phyloP scores from a whole-genome alignment of 2,797 vertebrate genomes.

The Gallirallus australis region DNA sequence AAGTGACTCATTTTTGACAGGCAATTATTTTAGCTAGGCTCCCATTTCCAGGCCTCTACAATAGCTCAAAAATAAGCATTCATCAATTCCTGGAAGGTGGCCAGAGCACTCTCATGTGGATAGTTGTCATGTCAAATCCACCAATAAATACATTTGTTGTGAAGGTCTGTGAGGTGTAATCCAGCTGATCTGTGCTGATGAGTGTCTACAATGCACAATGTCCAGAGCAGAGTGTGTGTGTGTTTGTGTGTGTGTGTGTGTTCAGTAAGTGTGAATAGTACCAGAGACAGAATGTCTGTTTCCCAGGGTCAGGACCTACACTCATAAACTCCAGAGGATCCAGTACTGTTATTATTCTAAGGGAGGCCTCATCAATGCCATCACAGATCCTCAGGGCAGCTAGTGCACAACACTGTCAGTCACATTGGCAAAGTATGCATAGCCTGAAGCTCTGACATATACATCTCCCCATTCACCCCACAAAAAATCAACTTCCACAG shows the following conservation, averaged over 20 bases:
- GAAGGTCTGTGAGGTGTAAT: not conserved
- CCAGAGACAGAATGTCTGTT: not conserved
- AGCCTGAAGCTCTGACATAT: not conserved
- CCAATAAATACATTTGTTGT: not conserved
- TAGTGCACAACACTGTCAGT: not conserved
- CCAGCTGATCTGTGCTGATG: not conserved
- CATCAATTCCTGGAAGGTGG: conserved; percentile 25
- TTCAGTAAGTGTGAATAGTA: not conserved
- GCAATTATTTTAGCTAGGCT: conserved; percentile 29
- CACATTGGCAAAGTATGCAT: not conserved
- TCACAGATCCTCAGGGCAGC: not conserved
- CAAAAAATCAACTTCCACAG: not conserved
- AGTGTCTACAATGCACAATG: not conserved
- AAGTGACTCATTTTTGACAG: conserved; percentile 19
- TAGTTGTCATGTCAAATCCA: not conserved
- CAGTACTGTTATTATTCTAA: not conserved
- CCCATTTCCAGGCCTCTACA: not conserved
- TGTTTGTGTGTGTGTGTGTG: rapidly evolving
- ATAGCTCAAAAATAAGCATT: conserved; percentile 2
- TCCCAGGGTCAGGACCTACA: not conserved
- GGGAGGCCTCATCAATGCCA: not conserved
- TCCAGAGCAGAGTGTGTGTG: not conserved
- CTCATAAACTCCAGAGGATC: not conserved
- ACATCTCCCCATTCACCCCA: not conserved
- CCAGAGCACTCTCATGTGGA: not conserved